Evolutionary conservation across 2,797 vertebrate genomes (phyloP), one percentile per base, ranked within the genome.

Genomic region (Pogoniulus pusillus): DNA sequence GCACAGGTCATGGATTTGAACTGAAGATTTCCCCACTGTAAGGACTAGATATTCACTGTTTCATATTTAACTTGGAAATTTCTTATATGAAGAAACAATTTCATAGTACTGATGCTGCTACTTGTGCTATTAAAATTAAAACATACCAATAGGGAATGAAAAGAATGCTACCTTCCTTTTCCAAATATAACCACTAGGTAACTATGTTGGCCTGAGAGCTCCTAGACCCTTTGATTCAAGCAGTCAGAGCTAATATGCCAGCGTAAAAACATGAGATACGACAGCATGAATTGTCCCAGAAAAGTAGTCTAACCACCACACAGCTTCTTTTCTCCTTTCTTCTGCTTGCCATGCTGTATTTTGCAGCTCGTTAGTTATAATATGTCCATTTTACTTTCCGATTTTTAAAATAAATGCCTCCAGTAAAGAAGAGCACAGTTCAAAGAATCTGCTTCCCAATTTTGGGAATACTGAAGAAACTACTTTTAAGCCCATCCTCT

Each of bases 301-400:
- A 54, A 82, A 63, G 85, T 86, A 78, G 68, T 57, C 78, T 92
- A 86, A 95, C 92, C 91, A 80, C 91, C 83, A 87, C 90, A 90
- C 62, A 91, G 90, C 87, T 94, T 81, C 78, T 95, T 90, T 90
- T 75, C 64, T 87, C 65, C 59, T 81, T 90, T 72, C 92, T 94
- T 93, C 70, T 89, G 86, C 35, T 93, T 94, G 69, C 89, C 92
- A 74, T 63, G 43, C 85, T 89, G 37, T 82, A 88, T 83, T 96
- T 93, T 95, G 73, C 82, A 90, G 90, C 76, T 96, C 83, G 85
- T 90, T 92, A 90, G 70, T 66, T 92, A 47, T 89, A 89, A 26
- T 77, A 81, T 47, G 64, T 82, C 90, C 55, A 80, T 18, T 73
- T 95, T 74, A 51, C 57, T 91, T 74, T 53, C 41, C n/a, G 62